Conservation (phyloP, 2,113 vertebrate genomes). For the Rhinogobius similis region DNA sequence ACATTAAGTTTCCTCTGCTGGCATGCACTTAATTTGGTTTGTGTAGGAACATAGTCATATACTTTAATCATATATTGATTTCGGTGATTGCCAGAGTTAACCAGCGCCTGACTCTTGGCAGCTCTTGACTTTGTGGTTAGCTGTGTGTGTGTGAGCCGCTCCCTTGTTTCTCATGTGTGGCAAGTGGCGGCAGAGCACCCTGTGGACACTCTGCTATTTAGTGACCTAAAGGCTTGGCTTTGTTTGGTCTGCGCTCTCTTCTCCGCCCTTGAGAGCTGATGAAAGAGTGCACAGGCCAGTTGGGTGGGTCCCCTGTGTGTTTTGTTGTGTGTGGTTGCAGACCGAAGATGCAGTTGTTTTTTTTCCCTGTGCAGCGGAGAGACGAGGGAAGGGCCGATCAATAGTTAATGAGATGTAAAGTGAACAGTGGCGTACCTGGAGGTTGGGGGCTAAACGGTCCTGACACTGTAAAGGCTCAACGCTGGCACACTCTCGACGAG, state of each 20-base stretch:
- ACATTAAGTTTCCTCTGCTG: background rate
- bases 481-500: conserved; percentile 14
- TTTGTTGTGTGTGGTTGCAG: conserved; percentile 17
- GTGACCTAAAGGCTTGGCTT: conserved; percentile 26
- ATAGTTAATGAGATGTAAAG: conserved; percentile 71
- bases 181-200: conserved; percentile 15
- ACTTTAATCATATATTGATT: background rate
- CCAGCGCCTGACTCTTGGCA: conserved; percentile 14
- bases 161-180: conserved; percentile 25
- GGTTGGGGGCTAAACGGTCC: conserved; percentile 51
- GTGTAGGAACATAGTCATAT: background rate
- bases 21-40: background rate
- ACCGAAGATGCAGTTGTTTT: background rate
- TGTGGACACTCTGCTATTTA: conserved; percentile 30
- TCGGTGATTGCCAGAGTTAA: conserved; percentile 21
- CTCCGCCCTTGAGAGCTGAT: conserved; percentile 56
- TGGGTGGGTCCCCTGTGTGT: conserved; percentile 44
- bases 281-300: conserved; percentile 47
- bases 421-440: conserved; percentile 59
- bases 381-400: conserved; percentile 49
- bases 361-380: conserved; percentile 28
- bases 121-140: conserved; percentile 15
- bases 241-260: conserved; percentile 18
- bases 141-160: conserved; percentile 20
- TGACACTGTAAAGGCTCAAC: conserved; percentile 46